A percentile compares a stretch with the other conserved stretches of the same genome.
These are phyloP conservation scores for Halcyon leucocephala DNA, from an alignment of 2,797 vertebrate species.

Conservation along the genomic window DNA sequence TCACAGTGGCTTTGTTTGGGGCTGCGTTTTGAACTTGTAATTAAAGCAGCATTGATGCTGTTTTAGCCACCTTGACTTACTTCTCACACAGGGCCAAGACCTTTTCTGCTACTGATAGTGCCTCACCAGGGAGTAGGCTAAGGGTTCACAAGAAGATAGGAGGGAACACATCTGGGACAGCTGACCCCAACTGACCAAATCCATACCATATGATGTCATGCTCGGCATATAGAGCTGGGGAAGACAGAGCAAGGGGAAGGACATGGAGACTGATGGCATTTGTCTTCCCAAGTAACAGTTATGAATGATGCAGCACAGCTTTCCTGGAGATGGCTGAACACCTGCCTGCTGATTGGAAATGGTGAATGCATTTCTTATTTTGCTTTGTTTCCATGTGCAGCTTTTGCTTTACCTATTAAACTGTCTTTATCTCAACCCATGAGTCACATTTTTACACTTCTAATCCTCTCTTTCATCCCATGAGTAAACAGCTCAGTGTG, in stretches of 20 bases:
- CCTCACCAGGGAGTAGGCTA: background rate
- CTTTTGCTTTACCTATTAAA: background rate
- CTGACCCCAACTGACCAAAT: background rate
- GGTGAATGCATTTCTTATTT: background rate
- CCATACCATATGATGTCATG: too few relatives aligned
- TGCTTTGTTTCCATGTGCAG: accelerated
- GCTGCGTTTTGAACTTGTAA: background rate
- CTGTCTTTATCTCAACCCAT: too few relatives aligned
- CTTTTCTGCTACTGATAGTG: background rate
- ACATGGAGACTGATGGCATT: background rate
- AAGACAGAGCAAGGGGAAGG: background rate
- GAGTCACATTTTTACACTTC: too few relatives aligned
- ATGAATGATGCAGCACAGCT: accelerated
- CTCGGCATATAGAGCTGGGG: background rate
- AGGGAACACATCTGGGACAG: background rate
- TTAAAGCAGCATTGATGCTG: background rate
- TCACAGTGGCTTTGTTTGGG: background rate
- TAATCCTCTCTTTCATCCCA: too few relatives aligned
- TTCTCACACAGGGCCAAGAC: background rate
- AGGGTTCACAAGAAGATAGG: accelerated
- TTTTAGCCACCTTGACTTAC: background rate
- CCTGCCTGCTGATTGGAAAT: background rate
- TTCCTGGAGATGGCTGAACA: background rate
- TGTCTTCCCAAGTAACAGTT: background rate
- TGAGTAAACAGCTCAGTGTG: accelerated